Base-by-base conservation (phyloP, 2,797 vertebrate species). In the Pelodytes ibericus region DNA sequence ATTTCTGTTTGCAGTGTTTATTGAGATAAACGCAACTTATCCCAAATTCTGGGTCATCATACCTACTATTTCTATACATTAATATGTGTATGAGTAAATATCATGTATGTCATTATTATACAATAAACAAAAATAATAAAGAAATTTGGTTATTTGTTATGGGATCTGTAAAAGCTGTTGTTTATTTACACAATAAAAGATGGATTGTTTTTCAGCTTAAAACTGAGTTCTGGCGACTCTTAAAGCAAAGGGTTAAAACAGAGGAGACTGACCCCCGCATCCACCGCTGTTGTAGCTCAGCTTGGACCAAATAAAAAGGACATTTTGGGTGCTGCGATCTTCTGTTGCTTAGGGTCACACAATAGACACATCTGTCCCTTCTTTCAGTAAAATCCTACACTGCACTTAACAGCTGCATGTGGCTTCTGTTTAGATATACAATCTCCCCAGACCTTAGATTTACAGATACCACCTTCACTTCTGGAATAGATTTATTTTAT, bases 291-390 rank as follows among this genome's bases (percentile, higher is more conserved):
- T 66, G 22, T 77, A 53, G 64, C 53, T 79, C 60, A 57, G 33
- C 16, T 60, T 63, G 53, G 57, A 76, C 77, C 20, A 68, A 72
- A 56, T 70, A 31, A 68, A n/a, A 59, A 74, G 36, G 67, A 81
- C 79, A 72, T 81, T 81, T 57, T 82, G 89, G 86, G 89, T 86
- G 87, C 91, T 90, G 91, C 87, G 89, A 91, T 92, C 92, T 90
- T 86, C 95, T 95, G 95, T 93, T 92, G 90, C 90, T 94, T 92
- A 92, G 89, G 88, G 86, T 81, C 80, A 88, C 93, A 96, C 95
- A 96, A 96, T 94, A 89, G 94, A 87, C 93, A 94, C 95, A 96
- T 95, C 94, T 97, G 95, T 90, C 93, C 92, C 90, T 87, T 85
- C 84, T 89, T 86, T 89, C 39, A 60, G 25, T 20, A 73, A 24